Evolutionary conservation across 2,888 invertebrate genomes (phyloP), one percentile per base, ranked within the genome.

Genomic region (Branchellion lobata): DNA sequence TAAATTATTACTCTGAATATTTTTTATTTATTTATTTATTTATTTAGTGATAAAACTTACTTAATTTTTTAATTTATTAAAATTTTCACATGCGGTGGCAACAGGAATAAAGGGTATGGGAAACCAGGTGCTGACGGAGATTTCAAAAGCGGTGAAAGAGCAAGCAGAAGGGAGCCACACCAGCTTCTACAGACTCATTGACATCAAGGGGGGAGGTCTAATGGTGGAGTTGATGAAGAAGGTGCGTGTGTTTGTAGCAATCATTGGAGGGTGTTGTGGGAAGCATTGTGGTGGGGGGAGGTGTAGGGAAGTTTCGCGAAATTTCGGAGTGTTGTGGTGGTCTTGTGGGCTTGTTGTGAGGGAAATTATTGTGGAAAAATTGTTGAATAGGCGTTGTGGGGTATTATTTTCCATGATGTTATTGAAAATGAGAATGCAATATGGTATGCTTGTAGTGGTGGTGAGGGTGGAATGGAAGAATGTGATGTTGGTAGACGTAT

Each of bases 141-240:
- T 96, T 0, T 93, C 94, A 0, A 94, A 94, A 87, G 95, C 95
- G 68, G 95, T 97, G 27, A 97, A 96, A 87, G 95, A 95, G 84
- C 96, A 97, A 87, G 96, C 95, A 1, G 85, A 85, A 77, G 77
- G 77, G 1, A 65, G 77, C 21, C 18, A 53, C 21, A 84, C 84
- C 21, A 33, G 51, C 18, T 79, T 82, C 27, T 82, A 82, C 51
- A 57, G 81, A 36, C 77, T 80, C 53, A 78, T 77, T 11, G 80
- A 82, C 61, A 65, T 82, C 53, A 81, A 81, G 36, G 82, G 96
- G 82, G 94, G 94, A 34, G 98, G 87, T 0, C 84, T 86, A 79
- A 81, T 87, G 3, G 84, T 87, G 3, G 85, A 86, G 29, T 82
- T 86, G 31, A 86, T 86, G 84, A 87, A 87, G 82, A 81, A 83